Evolutionary conservation across 2,888 invertebrate species (phyloP).

Genomic region (Kryphioiulus occultus): DNA sequence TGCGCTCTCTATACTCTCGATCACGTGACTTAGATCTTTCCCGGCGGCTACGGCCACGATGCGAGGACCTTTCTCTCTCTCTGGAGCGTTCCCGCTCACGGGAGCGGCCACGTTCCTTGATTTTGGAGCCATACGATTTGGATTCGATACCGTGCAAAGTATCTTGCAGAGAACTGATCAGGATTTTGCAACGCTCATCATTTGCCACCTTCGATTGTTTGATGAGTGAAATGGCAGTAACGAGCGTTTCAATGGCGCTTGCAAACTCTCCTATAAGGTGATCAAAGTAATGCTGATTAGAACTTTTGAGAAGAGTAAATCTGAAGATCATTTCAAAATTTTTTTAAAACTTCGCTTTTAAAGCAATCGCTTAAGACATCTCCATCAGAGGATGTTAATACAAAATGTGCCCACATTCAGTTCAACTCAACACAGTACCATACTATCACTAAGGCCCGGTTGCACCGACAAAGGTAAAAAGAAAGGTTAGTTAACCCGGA

Average conservation of each 20-base stretch:
- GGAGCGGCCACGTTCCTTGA: conserved; percentile 68
- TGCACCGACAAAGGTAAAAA: too few species aligned
- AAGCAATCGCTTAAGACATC: too few species aligned
- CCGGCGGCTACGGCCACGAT: conserved; percentile 58
- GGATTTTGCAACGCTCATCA: conserved; percentile 97
- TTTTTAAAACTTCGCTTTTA: too few species aligned
- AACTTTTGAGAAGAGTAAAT: too few species aligned
- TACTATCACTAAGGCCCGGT: too few species aligned
- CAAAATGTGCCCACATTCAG: too few species aligned
- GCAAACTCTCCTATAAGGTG: conserved; percentile 80
- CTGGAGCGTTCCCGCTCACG: conserved; percentile 75
- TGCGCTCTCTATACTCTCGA: conserved; percentile 77
- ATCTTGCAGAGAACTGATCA: conserved; percentile 95
- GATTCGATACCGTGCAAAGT: conserved; percentile 97
- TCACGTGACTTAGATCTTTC: conserved; percentile 61
- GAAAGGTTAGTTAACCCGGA: too few species aligned
- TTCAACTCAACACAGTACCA: too few species aligned
- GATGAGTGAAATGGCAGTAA: conserved; percentile 97
- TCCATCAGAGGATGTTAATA: too few species aligned
- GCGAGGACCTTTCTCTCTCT: conserved; percentile 58
- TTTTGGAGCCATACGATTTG: conserved; percentile 86
- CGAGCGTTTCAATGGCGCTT: conserved; percentile 97
- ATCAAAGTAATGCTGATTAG: not conserved
- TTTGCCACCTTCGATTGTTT: conserved; percentile 96
- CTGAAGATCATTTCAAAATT: too few species aligned